These are phyloP conservation scores for Notolepis coatsorum DNA, from an alignment of 2,797 vertebrate genomes.

Conservation along the genomic window DNA sequence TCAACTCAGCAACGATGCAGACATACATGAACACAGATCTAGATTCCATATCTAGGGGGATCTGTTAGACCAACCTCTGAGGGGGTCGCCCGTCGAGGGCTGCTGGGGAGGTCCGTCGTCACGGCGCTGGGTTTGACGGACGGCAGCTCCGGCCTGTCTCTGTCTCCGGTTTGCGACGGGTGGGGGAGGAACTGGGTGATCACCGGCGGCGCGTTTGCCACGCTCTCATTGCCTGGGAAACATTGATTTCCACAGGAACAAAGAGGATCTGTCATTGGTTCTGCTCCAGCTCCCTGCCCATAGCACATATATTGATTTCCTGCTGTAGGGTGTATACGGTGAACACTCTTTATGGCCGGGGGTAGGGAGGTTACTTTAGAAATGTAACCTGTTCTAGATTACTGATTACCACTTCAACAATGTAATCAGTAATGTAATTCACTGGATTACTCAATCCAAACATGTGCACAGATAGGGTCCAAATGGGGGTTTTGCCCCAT, in stretches of 20 bases:
- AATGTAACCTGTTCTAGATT: too few relatives aligned
- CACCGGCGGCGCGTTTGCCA: slow-evolving; percentile 76
- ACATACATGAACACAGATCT: too few relatives aligned
- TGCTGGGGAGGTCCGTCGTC: slow-evolving; percentile 76
- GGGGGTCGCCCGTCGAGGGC: slow-evolving; percentile 85
- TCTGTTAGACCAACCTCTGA: slow-evolving; percentile 83
- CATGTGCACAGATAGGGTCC: too few relatives aligned
- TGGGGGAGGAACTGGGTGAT: slow-evolving; percentile 82
- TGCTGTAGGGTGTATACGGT: slow-evolving; percentile 40
- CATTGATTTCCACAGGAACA: slow-evolving; percentile 77
- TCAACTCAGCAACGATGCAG: too few relatives aligned
- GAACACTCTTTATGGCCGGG: slow-evolving; percentile 40
- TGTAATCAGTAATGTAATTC: too few relatives aligned
- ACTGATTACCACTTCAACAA: too few relatives aligned
- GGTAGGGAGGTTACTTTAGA: too few relatives aligned
- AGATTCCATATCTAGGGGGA: too few relatives aligned
- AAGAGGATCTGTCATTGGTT: slow-evolving; percentile 69
- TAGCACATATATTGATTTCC: slow-evolving; percentile 67
- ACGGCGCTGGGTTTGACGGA: slow-evolving; percentile 81
- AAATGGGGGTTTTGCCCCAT: too few relatives aligned
- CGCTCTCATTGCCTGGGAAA: slow-evolving; percentile 87
- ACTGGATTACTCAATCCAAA: too few relatives aligned
- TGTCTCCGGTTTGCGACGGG: slow-evolving; percentile 78
- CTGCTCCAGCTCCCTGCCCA: slow-evolving; percentile 56
- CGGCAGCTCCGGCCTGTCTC: slow-evolving; percentile 78